Conservation (phyloP, 2,113 vertebrate genomes). For the Oxygymnocypris stewartii region DNA sequence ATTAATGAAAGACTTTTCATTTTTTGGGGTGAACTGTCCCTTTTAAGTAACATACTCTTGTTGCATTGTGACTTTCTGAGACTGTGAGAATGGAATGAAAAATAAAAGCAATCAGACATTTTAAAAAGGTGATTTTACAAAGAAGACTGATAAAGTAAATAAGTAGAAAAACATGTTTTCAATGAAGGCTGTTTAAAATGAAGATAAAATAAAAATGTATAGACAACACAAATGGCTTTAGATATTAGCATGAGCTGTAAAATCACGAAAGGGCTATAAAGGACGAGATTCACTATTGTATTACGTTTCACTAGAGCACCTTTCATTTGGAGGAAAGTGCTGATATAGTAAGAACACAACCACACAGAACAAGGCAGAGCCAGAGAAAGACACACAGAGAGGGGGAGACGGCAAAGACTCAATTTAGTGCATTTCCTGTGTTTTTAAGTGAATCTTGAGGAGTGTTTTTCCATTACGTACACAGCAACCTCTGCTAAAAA, state of each 20-base stretch:
- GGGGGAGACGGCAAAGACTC: constrained; percentile 59
- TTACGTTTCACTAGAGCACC: neutral
- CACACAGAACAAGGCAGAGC: neutral
- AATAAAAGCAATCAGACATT: too few relatives aligned
- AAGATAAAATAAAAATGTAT: neutral
- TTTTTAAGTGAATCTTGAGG: constrained; percentile 74
- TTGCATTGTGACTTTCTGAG: neutral
- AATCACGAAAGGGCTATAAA: neutral
- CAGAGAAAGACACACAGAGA: neutral
- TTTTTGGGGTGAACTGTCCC: too few relatives aligned
- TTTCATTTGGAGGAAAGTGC: neutral
- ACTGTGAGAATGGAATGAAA: neutral
- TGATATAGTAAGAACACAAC: neutral
- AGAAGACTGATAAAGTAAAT: neutral
- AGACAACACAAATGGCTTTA: neutral
- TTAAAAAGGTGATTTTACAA: neutral
- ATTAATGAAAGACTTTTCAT: too few relatives aligned
- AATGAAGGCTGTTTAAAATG: neutral
- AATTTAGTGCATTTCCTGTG: constrained; percentile 91
- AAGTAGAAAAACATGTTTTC: neutral
- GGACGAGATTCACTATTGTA: neutral
- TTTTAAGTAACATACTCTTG: neutral
- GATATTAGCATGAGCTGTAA: neutral
- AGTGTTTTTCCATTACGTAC: constrained; percentile 89
- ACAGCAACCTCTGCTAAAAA: constrained; percentile 58